Conservation (phyloP, 2,113 vertebrate genomes). For the Sorex fumeus region DNA sequence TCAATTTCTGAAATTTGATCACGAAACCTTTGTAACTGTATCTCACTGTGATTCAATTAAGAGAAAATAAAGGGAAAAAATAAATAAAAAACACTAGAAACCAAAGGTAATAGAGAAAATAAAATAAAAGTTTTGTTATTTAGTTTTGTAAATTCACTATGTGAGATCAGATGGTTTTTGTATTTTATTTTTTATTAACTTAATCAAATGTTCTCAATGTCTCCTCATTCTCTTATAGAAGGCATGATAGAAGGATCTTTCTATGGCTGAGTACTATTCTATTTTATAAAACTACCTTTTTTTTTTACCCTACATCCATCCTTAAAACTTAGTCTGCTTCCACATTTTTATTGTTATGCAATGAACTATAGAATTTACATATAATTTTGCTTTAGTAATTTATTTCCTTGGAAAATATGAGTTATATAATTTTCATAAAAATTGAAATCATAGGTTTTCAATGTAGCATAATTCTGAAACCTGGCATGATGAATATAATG, state of each 20-base stretch:
- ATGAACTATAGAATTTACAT: neutral
- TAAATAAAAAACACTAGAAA: too few species aligned
- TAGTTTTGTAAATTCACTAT: neutral
- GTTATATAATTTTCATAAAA: neutral
- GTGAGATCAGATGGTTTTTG: neutral
- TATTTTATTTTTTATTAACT: neutral
- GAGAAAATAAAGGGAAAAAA: too few species aligned
- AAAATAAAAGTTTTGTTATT: neutral
- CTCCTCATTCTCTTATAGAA: neutral
- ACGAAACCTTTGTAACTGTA: too few species aligned
- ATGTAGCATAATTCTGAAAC: neutral
- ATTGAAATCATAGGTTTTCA: slow-evolving; percentile 4
- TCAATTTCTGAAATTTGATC: too few species aligned
- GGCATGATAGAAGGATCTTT: neutral
- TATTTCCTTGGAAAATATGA: neutral
- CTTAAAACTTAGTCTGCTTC: neutral
- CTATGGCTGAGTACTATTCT: neutral
- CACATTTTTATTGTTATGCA: neutral
- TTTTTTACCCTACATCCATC: neutral
- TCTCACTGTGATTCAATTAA: too few species aligned
- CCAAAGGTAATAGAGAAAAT: too few species aligned
- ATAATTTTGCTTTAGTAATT: neutral
- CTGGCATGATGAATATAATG: neutral
- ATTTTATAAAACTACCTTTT: neutral
- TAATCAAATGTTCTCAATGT: neutral